A percentile compares a stretch with the other conserved stretches of the same genome.
phyloP scores from a whole-genome alignment of 2,888 invertebrate species.

The Dione juno region DNA sequence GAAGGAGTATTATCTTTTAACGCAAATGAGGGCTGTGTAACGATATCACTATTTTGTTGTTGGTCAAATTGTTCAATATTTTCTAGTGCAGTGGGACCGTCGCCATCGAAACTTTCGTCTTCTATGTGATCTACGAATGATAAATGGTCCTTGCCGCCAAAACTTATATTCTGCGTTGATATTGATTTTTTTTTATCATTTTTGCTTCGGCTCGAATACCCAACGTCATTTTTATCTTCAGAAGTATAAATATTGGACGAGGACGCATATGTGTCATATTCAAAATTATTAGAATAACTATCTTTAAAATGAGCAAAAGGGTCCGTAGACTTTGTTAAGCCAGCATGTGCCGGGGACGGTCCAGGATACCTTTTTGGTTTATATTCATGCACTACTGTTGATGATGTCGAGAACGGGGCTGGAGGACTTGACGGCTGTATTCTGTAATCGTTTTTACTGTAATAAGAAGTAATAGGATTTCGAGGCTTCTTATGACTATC shows the following conservation, averaged over 20 bases:
- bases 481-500: constrained; percentile 60
- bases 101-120: constrained; percentile 53
- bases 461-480: constrained; percentile 53
- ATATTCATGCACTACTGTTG: constrained; percentile 71
- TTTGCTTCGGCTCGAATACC: constrained; percentile 52
- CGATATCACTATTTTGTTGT: constrained; percentile 52
- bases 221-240: constrained; percentile 58
- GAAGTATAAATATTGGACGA: constrained; percentile 64
- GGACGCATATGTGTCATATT: constrained; percentile 69
- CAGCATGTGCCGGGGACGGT: constrained; percentile 49
- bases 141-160: constrained; percentile 70
- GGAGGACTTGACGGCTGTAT: constrained; percentile 59
- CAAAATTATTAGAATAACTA: constrained; percentile 65
- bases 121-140: constrained; percentile 69
- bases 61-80: constrained; percentile 58
- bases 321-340: constrained; percentile 63
- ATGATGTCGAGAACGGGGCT: constrained; percentile 68
- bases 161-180: constrained; percentile 75
- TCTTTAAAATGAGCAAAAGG: constrained; percentile 64
- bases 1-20: constrained; percentile 67
- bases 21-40: constrained; percentile 61
- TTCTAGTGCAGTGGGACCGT: constrained; percentile 60
- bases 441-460: constrained; percentile 61
- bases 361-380: constrained; percentile 61
- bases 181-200: constrained; percentile 72